Percentiles rank a stretch among this genome's conserved stretches.
phyloP scores from a whole-genome alignment of 2,888 invertebrate genomes.

The Parnassius smintheus region DNA sequence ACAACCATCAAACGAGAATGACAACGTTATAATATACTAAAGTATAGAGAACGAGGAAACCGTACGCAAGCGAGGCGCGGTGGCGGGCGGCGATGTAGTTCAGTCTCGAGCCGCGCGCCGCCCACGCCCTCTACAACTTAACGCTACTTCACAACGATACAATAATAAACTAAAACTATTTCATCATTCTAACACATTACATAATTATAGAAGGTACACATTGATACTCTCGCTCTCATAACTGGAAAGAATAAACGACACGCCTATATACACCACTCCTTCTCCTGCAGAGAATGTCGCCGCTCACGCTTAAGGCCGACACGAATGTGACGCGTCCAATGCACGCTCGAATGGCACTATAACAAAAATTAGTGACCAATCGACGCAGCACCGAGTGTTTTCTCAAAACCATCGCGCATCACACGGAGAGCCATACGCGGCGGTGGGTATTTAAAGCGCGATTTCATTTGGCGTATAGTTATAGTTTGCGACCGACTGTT shows the following conservation, averaged over 20 bases:
- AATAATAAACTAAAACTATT: conserved; percentile 77
- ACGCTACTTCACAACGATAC: conserved; percentile 77
- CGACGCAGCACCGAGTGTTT: neutral
- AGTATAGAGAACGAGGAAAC: conserved; percentile 43
- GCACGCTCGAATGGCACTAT: neutral
- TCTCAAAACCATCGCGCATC: neutral
- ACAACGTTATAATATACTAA: conserved; percentile 45
- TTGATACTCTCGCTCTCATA: conserved; percentile 56
- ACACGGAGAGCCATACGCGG: neutral
- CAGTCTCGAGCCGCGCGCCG: conserved; percentile 73
- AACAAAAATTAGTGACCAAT: neutral
- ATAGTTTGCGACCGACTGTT: too few species aligned
- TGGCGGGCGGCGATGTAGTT: conserved; percentile 67
- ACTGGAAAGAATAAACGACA: conserved; percentile 73
- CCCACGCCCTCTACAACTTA: conserved; percentile 64
- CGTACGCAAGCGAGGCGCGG: conserved; percentile 48
- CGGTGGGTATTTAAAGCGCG: too few species aligned
- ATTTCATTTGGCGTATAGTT: too few species aligned
- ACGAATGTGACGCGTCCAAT: neutral
- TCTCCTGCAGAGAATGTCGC: conserved; percentile 59
- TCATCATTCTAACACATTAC: conserved; percentile 68
- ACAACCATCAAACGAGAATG: conserved; percentile 66
- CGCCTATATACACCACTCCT: conserved; percentile 67
- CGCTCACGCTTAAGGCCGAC: conserved; percentile 25
- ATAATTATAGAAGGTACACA: conserved; percentile 51